Evolutionary conservation across 2,113 vertebrate genomes (phyloP).

Genomic region (Gorsachius goisagi): DNA sequence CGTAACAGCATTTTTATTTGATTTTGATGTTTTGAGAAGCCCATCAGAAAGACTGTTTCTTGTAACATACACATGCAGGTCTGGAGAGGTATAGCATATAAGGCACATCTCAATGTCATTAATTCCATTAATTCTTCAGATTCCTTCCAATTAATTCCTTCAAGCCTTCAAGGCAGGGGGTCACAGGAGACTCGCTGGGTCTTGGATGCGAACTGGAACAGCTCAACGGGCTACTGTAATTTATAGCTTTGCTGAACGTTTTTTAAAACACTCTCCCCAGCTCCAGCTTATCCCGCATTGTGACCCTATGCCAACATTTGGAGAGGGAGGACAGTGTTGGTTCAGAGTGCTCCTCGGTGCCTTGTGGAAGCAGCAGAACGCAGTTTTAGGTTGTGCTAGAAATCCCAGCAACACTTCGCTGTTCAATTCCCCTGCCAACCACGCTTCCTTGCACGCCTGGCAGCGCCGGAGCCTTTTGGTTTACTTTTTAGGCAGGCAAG

Average conservation of each 20-base stretch:
- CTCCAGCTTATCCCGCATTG: neutral
- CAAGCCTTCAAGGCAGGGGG: neutral
- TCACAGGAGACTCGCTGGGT: neutral
- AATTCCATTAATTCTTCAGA: constrained; percentile 13
- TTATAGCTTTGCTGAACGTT: neutral
- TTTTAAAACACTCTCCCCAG: neutral
- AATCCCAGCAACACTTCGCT: neutral
- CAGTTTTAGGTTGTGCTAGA: neutral
- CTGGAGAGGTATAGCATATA: neutral
- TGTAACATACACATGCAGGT: neutral
- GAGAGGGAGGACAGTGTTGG: neutral
- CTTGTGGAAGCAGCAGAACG: neutral
- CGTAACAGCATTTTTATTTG: neutral
- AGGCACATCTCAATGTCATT: neutral
- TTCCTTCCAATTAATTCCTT: constrained; percentile 27
- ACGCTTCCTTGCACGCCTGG: neutral
- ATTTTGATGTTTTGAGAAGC: neutral
- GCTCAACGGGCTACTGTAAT: neutral
- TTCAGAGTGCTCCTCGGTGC: neutral
- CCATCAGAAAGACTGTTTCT: neutral
- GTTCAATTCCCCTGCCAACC: neutral
- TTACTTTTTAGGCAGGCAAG: neutral
- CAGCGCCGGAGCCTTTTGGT: neutral
- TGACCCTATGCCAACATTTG: neutral
- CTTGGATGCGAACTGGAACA: neutral